Percentiles rank a stretch among this genome's conserved stretches.
Evolutionary conservation across 53 echinoderm and acorn worm genomes (phyloP).

Genomic region (Patiria pectinifera): DNA sequence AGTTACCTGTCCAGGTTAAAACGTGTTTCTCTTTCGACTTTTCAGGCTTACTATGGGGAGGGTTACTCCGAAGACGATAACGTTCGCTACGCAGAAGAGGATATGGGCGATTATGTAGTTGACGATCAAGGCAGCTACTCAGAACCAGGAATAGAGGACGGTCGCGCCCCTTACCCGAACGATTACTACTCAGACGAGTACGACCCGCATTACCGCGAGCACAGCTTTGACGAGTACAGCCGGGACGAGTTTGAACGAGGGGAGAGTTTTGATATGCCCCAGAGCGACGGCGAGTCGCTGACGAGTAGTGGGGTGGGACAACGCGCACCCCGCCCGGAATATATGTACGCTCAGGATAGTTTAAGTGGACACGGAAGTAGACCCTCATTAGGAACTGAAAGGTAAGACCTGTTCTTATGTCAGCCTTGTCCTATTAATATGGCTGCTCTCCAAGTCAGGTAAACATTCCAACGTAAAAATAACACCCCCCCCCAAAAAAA

Average conservation of each 20-base stretch:
- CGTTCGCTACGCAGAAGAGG: conserved; percentile 45
- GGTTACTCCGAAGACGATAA: conserved; percentile 52
- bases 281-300: conserved; percentile 85
- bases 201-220: conserved; percentile 60
- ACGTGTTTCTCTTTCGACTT: background rate
- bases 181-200: conserved; percentile 78
- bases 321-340: conserved; percentile 36
- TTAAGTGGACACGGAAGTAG: conserved; percentile 79
- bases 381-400: conserved; percentile 87
- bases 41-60: conserved; percentile 56
- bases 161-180: conserved; percentile 50
- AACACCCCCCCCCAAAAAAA: too few relatives aligned
- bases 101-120: conserved; percentile 52
- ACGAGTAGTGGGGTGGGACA: conserved; percentile 70
- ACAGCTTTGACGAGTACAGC: conserved; percentile 68
- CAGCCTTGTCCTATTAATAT: background rate
- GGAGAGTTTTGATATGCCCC: conserved; percentile 77
- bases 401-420: conserved; percentile 52
- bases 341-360: conserved; percentile 68
- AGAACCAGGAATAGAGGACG: conserved; percentile 51
- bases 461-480: too few relatives aligned
- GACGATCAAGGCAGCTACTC: conserved; percentile 62
- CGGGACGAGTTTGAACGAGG: conserved; percentile 58
- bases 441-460: background rate
- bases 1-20: too few relatives aligned